Percentiles rank a stretch among this genome's conserved stretches.
Conservation (phyloP, 2,113 vertebrate genomes). For the Picathartes gymnocephalus region DNA sequence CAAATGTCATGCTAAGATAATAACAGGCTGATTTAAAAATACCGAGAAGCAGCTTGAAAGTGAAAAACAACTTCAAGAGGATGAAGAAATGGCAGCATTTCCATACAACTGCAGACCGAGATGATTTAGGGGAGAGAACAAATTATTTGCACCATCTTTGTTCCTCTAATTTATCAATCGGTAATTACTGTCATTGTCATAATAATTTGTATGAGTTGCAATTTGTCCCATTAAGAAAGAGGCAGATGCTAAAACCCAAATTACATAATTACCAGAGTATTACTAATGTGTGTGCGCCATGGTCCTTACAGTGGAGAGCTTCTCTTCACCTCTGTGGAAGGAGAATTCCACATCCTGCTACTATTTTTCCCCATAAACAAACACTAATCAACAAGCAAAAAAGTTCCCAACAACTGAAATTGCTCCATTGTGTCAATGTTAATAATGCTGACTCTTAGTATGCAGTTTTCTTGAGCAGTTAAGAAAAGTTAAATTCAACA, state of each 20-base stretch:
- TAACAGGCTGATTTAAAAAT: constrained; percentile 28
- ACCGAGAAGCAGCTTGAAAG: constrained; percentile 1
- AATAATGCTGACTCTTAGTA: background rate
- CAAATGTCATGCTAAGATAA: constrained; percentile 59
- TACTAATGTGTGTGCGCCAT: background rate
- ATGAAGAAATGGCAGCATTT: background rate
- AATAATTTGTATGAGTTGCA: constrained; percentile 2
- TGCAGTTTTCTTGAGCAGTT: background rate
- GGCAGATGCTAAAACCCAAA: constrained; percentile 23
- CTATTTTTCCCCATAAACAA: background rate
- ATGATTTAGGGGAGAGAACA: background rate
- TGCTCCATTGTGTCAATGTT: background rate
- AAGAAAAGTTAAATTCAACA: background rate
- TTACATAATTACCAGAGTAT: background rate
- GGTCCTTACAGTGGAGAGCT: background rate
- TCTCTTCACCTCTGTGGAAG: background rate
- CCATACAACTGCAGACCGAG: background rate
- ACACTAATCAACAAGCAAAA: background rate
- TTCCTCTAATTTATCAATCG: constrained; percentile 34
- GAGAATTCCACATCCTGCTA: background rate
- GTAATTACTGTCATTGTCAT: constrained; percentile 18
- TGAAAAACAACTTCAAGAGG: constrained; percentile 1
- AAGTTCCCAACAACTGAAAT: background rate
- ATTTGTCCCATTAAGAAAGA: constrained; percentile 18
- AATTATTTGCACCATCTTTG: constrained; percentile 13